Base-by-base conservation (phyloP, 2,113 vertebrate genomes). In the Bombycilla garrulus region DNA sequence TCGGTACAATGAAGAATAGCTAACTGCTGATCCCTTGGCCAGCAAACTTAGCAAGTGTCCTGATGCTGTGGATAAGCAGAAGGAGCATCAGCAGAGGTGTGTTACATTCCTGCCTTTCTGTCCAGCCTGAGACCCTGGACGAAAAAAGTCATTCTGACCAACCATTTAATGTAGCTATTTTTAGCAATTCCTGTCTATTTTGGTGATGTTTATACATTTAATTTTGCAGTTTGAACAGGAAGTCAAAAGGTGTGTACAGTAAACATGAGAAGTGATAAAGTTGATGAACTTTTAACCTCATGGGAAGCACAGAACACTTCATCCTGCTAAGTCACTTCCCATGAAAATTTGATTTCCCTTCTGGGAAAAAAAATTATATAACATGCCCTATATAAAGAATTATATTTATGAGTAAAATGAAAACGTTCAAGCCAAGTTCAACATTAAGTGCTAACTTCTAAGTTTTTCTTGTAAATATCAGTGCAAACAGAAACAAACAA, bases 261-360 rank as follows among this genome's bases (percentile, higher is more conserved):
- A 95, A 87, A 79, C 40, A 57, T 23, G 28, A 54, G 38, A 88
- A n/a, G 17, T 45, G 21, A 79, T 78, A 57, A 76, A 61, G 28
- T 0, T 74, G 83, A 61, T 72, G 62, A 95, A 90, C 78, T 87
- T 87, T 81, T 85, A 82, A 82, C 70, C 71, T 73, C 38, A 71
- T 38, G 70, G 45, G 50, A 92, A 95, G 36, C 14, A 21, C 4
- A 26, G 61, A 54, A 71, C 16, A 45, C 23, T 84, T 91, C 48
- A 76, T 76, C 70, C 70, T 85, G 45, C 23, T 50, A 57, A 36
- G 74, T 33, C 35, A 72, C 24, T 91, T 81, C 42, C 61, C 57
- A 42, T 22, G 36, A 69, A 89, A 91, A 16, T 25, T 64, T 67
- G 15, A 76, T 69, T 89, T 82, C 24, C 40, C 12, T 24, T 61